A percentile compares a stretch with the other conserved stretches of the same genome.
Conservation (phyloP, 2,888 invertebrate species). For the Cremastinae sp. region DNA sequence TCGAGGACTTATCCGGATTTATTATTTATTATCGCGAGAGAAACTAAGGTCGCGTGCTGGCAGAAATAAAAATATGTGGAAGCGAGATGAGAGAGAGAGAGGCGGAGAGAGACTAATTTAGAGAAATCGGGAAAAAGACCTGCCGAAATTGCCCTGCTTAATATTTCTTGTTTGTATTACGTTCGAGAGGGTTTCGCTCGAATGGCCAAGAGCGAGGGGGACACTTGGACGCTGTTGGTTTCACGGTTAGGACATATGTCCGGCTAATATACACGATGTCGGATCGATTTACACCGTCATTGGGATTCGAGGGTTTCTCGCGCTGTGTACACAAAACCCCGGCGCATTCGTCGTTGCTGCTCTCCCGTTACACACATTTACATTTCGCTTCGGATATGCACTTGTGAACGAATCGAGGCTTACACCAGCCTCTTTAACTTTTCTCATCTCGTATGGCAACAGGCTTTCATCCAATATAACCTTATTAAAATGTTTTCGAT, state of each 20-base stretch:
- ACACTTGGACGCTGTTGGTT: constrained; percentile 21
- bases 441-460: too few relatives aligned
- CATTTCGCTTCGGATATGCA: too few relatives aligned
- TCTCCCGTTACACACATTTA: too few relatives aligned
- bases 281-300: constrained; percentile 50
- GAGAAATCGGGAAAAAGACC: constrained; percentile 53
- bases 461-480: too few relatives aligned
- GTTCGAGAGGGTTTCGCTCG: constrained; percentile 7
- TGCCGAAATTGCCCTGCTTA: constrained; percentile 9
- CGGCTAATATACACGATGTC: constrained; percentile 47
- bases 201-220: neutral
- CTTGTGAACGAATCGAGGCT: constrained; percentile 1
- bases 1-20: constrained; percentile 53
- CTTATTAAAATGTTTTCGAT: too few relatives aligned
- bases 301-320: constrained; percentile 27
- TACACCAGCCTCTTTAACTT: too few relatives aligned
- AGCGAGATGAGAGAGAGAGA: neutral
- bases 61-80: neutral
- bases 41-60: neutral
- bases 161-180: constrained; percentile 40
- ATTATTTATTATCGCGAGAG: constrained; percentile 36
- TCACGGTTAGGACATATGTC: constrained; percentile 55
- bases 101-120: constrained; percentile 44
- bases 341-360: too few relatives aligned
- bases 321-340: constrained; percentile 3